phyloP scores from a whole-genome alignment of 2,797 vertebrate genomes.

The Strix occidentalis region DNA sequence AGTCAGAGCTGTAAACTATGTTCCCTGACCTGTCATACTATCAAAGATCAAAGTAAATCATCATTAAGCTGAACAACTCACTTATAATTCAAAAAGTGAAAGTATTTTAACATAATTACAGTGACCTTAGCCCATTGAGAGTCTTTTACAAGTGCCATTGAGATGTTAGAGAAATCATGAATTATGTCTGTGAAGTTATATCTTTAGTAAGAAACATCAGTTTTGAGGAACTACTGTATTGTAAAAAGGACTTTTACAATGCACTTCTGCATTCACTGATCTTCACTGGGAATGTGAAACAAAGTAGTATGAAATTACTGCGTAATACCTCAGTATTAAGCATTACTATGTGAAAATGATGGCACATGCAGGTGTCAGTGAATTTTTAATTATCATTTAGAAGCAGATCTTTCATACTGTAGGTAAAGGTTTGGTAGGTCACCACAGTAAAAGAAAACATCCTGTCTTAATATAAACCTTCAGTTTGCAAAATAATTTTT shows the following conservation, averaged over 20 bases:
- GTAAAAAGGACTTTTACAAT: background rate
- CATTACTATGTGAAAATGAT: background rate
- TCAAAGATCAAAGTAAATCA: background rate
- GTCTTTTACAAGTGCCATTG: background rate
- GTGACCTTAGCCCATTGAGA: background rate
- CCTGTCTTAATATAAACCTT: background rate
- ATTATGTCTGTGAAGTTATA: background rate
- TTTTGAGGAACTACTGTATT: background rate
- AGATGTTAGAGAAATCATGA: background rate
- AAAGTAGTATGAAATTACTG: background rate
- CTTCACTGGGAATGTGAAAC: background rate
- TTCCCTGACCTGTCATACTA: background rate
- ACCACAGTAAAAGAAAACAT: background rate
- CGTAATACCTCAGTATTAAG: background rate
- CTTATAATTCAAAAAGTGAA: background rate
- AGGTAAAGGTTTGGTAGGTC: background rate
- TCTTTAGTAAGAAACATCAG: background rate
- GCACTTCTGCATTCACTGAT: background rate
- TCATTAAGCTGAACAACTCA: background rate
- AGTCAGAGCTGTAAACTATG: background rate
- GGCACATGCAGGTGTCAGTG: background rate
- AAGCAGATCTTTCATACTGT: background rate
- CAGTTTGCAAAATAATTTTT: background rate
- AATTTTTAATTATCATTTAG: background rate
- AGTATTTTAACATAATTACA: background rate